These are phyloP conservation scores for Lasioglossum zephyrum DNA, from an alignment of 2,888 invertebrate species.

Conservation along the genomic window DNA sequence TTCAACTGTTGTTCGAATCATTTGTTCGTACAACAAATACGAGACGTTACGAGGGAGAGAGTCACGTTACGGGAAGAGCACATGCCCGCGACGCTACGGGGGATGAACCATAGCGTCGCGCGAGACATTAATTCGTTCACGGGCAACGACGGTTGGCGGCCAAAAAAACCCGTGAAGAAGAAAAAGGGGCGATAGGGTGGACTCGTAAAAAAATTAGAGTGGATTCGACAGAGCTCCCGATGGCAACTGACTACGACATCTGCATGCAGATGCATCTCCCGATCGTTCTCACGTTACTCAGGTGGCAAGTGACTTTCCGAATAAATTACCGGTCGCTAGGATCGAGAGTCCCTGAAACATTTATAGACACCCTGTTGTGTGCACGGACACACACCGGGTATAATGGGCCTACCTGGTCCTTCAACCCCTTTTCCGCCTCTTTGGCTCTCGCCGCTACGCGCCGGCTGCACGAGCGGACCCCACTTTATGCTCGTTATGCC, in stretches of 20 bases:
- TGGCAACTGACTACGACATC: slow-evolving; percentile 70
- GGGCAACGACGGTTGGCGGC: slow-evolving; percentile 29
- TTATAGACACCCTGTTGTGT: slow-evolving; percentile 73
- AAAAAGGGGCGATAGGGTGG: neutral
- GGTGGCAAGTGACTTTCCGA: slow-evolving; percentile 77
- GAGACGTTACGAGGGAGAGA: too few relatives aligned
- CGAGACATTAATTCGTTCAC: slow-evolving; percentile 1
- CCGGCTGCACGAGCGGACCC: slow-evolving; percentile 72
- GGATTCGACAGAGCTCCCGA: slow-evolving; percentile 56
- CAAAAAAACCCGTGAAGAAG: neutral
- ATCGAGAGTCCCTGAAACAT: slow-evolving; percentile 71
- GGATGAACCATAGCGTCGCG: neutral
- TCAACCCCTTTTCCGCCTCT: slow-evolving; percentile 72
- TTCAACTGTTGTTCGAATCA: too few relatives aligned
- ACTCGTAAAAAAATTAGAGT: slow-evolving; percentile 34
- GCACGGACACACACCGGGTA: slow-evolving; percentile 71
- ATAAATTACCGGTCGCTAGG: slow-evolving; percentile 76
- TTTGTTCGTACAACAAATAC: too few relatives aligned
- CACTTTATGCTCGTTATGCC: slow-evolving; percentile 73
- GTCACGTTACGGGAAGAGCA: neutral
- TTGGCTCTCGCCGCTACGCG: slow-evolving; percentile 43
- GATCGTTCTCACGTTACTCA: slow-evolving; percentile 79
- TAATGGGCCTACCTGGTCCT: slow-evolving; percentile 78
- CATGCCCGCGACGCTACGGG: neutral
- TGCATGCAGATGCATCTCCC: slow-evolving; percentile 74